Evolutionary conservation across 2,113 vertebrate genomes (phyloP), one percentile per base, ranked within the genome.

Genomic region (Colossoma macropomum): DNA sequence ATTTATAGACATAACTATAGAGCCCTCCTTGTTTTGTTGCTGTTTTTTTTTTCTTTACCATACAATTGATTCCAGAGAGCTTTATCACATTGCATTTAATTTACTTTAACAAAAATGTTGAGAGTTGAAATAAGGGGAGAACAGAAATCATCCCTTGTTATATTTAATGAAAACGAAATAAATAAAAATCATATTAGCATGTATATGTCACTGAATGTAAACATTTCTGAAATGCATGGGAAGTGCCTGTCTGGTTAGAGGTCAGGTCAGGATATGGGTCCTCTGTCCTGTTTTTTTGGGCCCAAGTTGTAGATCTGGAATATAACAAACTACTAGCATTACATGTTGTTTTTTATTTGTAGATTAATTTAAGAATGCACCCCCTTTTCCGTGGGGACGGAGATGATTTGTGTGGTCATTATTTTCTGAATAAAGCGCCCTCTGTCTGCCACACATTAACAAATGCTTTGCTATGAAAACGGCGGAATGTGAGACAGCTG

Each of bases 1-100:
- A 92, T 93, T 92, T 90, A 92, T 90, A 90, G 83, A 83, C 90
- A 89, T 89, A 92, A 92, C 92, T 89, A 84, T 79, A 66, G 87
- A 86, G 86, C 80, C 65, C 79, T 91, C 91, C 82, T 80, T 86
- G 90, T 91, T 90, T 89, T 86, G 86, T 92, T 87, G 85, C 83
- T 77, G 87, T 86, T 89, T 89, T 79, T 89, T 86, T 52, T 34
- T 60, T 70, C 75, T 83, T 82, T 76, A 82, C 19, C 81, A 27
- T 0, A 86, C 52, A 81, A 77, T 59, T 13, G 76, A 82, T 69
- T 81, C 59, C 30, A 79, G 74, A 76, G 74, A 86, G 52, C 63
- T 52, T 30, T 12, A n/a, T 84, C 54, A 48, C 77, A 86, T 77
- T 76, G 68, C 38, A 78, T 65, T 65, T 69, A 59, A 75, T 77